Percentiles rank a stretch among this genome's conserved stretches.
phyloP scores from a whole-genome alignment of 2,797 vertebrate species.

The Squalus acanthias region DNA sequence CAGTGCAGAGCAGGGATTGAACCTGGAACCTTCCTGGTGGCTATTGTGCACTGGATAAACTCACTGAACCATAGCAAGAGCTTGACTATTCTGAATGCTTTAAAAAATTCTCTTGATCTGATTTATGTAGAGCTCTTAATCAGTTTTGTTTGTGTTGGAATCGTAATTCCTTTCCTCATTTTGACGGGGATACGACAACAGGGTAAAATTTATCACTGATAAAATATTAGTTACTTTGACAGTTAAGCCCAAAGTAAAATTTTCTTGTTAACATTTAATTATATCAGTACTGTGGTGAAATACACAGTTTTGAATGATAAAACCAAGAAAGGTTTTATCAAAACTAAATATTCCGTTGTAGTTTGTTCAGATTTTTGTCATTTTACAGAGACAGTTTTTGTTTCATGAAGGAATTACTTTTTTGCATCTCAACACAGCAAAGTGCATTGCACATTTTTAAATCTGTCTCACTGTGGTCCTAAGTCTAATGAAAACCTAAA shows the following conservation, averaged over 20 bases:
- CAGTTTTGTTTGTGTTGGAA: too few relatives aligned
- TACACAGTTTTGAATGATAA: not conserved
- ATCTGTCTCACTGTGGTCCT: not conserved
- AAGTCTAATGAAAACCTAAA: not conserved
- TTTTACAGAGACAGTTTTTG: not conserved
- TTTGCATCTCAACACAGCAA: not conserved
- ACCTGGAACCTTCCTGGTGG: not conserved
- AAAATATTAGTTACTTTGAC: not conserved
- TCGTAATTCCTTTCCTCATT: not conserved
- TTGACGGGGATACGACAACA: not conserved
- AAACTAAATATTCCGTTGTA: not conserved
- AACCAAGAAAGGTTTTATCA: not conserved
- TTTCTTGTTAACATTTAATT: not conserved
- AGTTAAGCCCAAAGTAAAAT: not conserved
- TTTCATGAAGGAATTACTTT: not conserved
- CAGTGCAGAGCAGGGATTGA: not conserved
- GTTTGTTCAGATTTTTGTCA: not conserved
- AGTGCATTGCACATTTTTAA: not conserved
- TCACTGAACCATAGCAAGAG: not conserved
- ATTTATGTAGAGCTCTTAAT: too few relatives aligned
- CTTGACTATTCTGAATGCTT: too few relatives aligned
- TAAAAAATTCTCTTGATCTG: not conserved
- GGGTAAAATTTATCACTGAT: not conserved
- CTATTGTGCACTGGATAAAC: not conserved
- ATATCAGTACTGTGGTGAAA: not conserved